phyloP scores from a whole-genome alignment of 2,113 vertebrate genomes.

The Dinomys branickii region DNA sequence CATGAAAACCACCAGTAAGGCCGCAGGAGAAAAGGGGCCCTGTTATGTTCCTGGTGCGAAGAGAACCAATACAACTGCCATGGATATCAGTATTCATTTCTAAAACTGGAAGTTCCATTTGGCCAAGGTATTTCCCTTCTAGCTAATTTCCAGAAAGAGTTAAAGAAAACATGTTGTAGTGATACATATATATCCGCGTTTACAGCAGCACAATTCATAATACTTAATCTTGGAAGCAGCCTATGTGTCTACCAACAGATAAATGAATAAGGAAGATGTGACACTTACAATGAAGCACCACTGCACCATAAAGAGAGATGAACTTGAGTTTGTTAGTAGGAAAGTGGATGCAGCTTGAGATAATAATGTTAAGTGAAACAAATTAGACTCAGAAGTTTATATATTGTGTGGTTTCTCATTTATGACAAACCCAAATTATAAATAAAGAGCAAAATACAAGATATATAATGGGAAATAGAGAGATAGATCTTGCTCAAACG shows the following conservation, averaged over 20 bases:
- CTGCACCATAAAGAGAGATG: background rate
- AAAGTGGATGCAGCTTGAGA: background rate
- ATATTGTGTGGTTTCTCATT: background rate
- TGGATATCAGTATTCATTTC: background rate
- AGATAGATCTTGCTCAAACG: background rate
- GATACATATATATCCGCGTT: background rate
- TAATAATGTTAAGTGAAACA: background rate
- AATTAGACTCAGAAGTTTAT: background rate
- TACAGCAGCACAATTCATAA: background rate
- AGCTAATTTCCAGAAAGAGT: background rate
- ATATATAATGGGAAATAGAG: background rate
- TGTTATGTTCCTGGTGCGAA: too few relatives aligned
- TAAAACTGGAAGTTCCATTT: background rate
- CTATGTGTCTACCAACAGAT: background rate
- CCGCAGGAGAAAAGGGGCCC: background rate
- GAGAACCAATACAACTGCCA: background rate
- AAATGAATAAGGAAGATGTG: background rate
- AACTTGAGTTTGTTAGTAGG: background rate
- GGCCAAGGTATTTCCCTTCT: background rate
- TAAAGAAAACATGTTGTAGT: background rate
- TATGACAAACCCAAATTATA: background rate
- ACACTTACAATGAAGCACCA: background rate
- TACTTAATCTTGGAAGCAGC: background rate
- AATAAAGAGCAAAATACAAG: background rate
- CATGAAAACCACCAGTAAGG: background rate